phyloP scores from a whole-genome alignment of 2,888 invertebrate genomes.

The Eristalis intricaria region DNA sequence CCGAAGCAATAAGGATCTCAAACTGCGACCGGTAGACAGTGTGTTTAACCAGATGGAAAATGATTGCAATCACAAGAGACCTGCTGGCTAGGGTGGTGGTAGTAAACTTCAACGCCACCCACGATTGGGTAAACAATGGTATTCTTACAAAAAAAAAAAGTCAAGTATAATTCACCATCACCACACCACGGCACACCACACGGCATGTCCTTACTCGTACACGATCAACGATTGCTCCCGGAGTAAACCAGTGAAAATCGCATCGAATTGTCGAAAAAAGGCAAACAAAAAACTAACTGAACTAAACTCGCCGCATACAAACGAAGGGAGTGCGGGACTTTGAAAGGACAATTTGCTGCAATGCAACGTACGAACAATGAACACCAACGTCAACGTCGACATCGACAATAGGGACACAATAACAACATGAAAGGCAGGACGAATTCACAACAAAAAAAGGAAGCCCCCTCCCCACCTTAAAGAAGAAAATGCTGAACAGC shows the following conservation, averaged over 20 bases:
- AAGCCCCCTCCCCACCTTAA: not conserved
- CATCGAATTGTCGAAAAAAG: constrained; percentile 53
- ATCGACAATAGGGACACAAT: constrained; percentile 61
- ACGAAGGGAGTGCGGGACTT: constrained; percentile 3
- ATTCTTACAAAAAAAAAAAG: not conserved
- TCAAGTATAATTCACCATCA: not conserved
- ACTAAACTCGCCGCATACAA: too few species aligned
- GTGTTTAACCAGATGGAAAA: constrained; percentile 55
- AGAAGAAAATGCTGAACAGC: constrained; percentile 56
- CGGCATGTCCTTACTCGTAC: not conserved
- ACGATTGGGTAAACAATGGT: constrained; percentile 67
- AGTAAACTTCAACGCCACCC: constrained; percentile 53
- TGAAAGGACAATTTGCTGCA: constrained; percentile 43
- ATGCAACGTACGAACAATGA: constrained; percentile 56
- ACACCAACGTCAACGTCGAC: constrained; percentile 12
- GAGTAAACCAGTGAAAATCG: constrained; percentile 40
- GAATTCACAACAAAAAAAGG: constrained; percentile 17
- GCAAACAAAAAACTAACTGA: not conserved
- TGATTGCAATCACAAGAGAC: constrained; percentile 38
- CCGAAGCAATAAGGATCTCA: not conserved
- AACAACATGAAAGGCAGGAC: constrained; percentile 32
- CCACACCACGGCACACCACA: not conserved
- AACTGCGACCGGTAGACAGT: constrained; percentile 16
- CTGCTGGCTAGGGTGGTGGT: constrained; percentile 27
- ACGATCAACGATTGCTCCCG: not conserved